Conservation (phyloP, 2,797 vertebrate genomes). For the Oceanodroma leucorhoa region DNA sequence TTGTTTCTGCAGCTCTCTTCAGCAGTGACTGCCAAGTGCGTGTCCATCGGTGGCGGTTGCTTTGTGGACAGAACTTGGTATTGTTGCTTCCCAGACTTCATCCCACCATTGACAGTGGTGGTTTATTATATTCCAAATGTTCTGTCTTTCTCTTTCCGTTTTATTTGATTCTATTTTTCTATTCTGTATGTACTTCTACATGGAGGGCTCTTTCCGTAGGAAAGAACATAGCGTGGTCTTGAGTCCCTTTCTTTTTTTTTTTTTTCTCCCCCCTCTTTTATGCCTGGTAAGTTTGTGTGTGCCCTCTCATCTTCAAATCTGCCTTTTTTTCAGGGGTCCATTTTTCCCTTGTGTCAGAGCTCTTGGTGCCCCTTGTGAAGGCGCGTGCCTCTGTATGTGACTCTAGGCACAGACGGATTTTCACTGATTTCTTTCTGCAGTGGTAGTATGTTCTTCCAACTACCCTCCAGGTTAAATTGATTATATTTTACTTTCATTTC, state of each 20-base stretch:
- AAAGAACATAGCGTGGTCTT: neutral
- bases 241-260: neutral
- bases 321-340: neutral
- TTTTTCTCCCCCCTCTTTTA: neutral
- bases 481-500: neutral
- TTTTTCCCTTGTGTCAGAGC: neutral
- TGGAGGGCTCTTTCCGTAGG: neutral
- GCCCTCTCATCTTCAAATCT: neutral
- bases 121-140: neutral
- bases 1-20: neutral
- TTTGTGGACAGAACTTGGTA: neutral
- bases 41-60: neutral
- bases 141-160: neutral
- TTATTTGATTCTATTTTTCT: neutral
- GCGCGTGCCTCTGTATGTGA: neutral
- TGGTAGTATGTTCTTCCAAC: neutral
- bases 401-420: neutral
- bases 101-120: neutral
- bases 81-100: neutral
- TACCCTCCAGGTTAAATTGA: neutral
- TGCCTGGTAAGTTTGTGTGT: neutral
- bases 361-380: neutral
- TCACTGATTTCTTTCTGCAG: neutral
- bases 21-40: neutral
- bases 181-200: accelerated